A percentile compares a stretch with the other conserved stretches of the same genome.
These are phyloP conservation scores for human (Homo sapiens) DNA, from an alignment of 2,113 vertebrate genomes.

Conservation along the genomic window DNA sequence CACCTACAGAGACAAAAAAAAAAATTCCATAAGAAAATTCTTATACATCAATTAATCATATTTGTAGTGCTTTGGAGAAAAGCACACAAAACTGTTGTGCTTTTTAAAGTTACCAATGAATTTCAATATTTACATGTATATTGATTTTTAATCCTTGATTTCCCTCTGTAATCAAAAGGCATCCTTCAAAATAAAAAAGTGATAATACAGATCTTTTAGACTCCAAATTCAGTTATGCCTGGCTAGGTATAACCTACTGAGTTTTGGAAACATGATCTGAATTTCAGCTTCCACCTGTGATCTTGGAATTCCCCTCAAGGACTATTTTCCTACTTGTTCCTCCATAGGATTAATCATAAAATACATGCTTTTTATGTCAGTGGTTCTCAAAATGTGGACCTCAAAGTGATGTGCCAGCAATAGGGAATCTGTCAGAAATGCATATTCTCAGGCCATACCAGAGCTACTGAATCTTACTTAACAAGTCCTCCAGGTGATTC, in stretches of 20 bases:
- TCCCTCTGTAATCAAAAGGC: slow-evolving; percentile 5
- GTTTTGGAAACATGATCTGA: neutral
- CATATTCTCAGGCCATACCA: neutral
- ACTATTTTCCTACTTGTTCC: neutral
- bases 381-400: neutral
- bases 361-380: neutral
- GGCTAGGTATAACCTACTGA: neutral
- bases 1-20: slow-evolving; percentile 79
- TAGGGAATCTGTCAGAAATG: neutral
- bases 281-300: slow-evolving; percentile 18
- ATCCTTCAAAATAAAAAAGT: neutral
- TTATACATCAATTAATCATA: neutral
- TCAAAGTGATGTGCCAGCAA: neutral
- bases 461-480: neutral
- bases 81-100: neutral
- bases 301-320: slow-evolving; percentile 7
- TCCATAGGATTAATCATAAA: neutral
- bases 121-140: slow-evolving; percentile 22
- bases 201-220: neutral
- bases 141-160: neutral
- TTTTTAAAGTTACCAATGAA: neutral
- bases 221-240: neutral
- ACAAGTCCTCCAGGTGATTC: neutral
- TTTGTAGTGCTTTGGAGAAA: neutral
- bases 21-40: slow-evolving; percentile 16